Evolutionary conservation across 2,888 invertebrate species (phyloP), one percentile per base, ranked within the genome.

Genomic region (Pyrochroa serraticornis): DNA sequence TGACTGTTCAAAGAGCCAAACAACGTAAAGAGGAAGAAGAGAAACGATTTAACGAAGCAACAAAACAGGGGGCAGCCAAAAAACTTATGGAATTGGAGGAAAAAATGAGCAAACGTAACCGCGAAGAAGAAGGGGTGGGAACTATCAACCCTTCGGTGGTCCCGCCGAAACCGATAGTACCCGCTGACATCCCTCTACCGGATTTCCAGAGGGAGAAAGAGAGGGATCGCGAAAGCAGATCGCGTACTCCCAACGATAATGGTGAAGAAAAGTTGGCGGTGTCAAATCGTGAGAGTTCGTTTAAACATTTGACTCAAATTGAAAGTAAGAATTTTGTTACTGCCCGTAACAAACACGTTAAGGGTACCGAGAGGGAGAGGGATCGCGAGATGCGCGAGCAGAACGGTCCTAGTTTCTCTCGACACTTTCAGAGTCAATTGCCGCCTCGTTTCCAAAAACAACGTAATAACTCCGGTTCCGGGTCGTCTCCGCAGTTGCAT

Each of bases 1-100:
- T 88, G 53, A 91, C 90, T 0, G 90, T 93, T 9, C 93, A 92
- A 66, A 84, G 93, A 45, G 94, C 93, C 0, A 87, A 91, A 51
- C 91, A 90, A 73, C 85, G 92, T 30, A 91, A 93, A 69, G 93
- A 94, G 72, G 93, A 95, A 72, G 95, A 94, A 73, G 94, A 95
- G 72, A 89, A 93, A 61, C 85, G 91, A 37, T 89, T 84, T 69
- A 83, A 84, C 68, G 87, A 89, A 71, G 82, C 83, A 37, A 67
- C 71, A 8, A 87, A 86, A 67, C 79, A 82, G 66, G 82, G 81
- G 6, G 83, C 87, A 13, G 85, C 85, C 36, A 88, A 88, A 68
- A 90, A 90, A 71, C 76, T 89, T 52, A 85, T 86, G 70, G 85
- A 86, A 71, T 77, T 90, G 3, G 88, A 90, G 70, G 87, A 88